phyloP scores from a whole-genome alignment of 2,113 vertebrate genomes.

The Indicator maculatus region DNA sequence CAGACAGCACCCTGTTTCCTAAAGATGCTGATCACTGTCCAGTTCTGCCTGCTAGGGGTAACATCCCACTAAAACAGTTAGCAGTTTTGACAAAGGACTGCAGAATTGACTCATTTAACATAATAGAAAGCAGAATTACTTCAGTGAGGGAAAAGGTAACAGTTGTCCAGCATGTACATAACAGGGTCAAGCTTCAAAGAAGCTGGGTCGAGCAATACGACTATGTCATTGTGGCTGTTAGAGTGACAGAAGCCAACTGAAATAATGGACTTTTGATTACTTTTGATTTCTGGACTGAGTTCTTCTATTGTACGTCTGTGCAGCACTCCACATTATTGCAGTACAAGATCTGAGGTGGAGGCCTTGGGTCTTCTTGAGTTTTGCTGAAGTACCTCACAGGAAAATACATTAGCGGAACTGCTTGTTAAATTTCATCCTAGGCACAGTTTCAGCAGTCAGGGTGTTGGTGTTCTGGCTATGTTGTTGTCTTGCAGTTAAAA shows the following conservation, averaged over 20 bases:
- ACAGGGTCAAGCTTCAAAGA: constrained; percentile 12
- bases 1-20: not conserved
- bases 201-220: constrained; percentile 8
- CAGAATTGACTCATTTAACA: constrained; percentile 38
- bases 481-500: constrained; percentile 35
- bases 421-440: constrained; percentile 31
- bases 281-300: constrained; percentile 37
- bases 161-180: constrained; percentile 34
- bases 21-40: not conserved
- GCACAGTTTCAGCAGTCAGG: not conserved
- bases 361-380: constrained; percentile 15
- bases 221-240: not conserved
- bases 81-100: constrained; percentile 2
- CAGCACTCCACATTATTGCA: constrained; percentile 22
- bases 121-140: constrained; percentile 26
- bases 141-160: not conserved
- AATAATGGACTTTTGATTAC: constrained; percentile 39
- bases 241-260: constrained; percentile 22
- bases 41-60: not conserved
- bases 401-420: constrained; percentile 4
- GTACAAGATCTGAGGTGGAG: not conserved
- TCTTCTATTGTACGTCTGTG: not conserved
- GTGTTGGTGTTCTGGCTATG: constrained; percentile 14
- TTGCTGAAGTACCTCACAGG: not conserved
- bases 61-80: not conserved